phyloP scores from a whole-genome alignment of 2,797 vertebrate species.

The Tinamus major region DNA sequence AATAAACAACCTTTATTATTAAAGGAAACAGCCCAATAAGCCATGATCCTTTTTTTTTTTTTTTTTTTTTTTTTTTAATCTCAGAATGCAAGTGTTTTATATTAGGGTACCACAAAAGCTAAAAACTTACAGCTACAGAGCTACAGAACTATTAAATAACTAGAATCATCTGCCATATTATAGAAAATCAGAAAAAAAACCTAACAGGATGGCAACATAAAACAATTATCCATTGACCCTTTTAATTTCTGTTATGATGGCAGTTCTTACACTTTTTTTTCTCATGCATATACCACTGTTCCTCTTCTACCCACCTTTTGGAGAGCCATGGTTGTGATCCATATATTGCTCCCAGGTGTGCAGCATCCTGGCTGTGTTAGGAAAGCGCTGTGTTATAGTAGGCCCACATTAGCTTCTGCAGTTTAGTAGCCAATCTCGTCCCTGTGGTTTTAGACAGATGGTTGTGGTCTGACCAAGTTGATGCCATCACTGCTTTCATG shows the following conservation, averaged over 20 bases:
- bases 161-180: neutral
- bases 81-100: neutral
- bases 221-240: neutral
- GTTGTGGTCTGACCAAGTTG: accelerated
- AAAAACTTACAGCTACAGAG: neutral
- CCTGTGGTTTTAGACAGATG: neutral
- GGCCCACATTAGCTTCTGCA: neutral
- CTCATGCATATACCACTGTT: neutral
- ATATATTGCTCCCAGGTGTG: neutral
- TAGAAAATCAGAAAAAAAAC: neutral
- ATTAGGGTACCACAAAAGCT: neutral
- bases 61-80: neutral
- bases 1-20: neutral
- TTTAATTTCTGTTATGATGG: neutral
- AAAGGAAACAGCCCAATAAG: neutral
- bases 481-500: accelerated
- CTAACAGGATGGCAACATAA: neutral
- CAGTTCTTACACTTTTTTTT: neutral
- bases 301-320: neutral
- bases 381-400: accelerated
- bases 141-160: too few relatives aligned
- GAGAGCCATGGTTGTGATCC: neutral
- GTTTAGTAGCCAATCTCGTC: neutral
- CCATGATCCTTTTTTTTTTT: neutral
- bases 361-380: neutral